Percentiles rank a stretch among this genome's conserved stretches.
Evolutionary conservation across 2,888 invertebrate species (phyloP).

Genomic region (Mesopsocus fuscifrons): DNA sequence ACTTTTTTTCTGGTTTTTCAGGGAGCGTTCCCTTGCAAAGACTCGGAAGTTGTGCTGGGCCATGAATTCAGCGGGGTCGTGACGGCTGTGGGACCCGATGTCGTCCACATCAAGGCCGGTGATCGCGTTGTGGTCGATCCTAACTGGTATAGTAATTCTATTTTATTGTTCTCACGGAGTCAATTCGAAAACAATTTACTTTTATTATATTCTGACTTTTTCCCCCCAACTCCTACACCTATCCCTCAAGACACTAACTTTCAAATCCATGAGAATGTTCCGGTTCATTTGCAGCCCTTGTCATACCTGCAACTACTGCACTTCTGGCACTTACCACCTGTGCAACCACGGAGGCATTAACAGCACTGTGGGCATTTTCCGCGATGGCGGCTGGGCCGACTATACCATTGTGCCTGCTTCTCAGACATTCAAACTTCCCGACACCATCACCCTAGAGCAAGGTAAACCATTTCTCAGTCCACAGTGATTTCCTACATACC

Average conservation of each 20-base stretch:
- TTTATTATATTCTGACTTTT: too few relatives aligned
- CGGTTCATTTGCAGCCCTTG: slow-evolving; percentile 45
- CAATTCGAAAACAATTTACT: too few relatives aligned
- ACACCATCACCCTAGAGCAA: slow-evolving; percentile 34
- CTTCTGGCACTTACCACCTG: slow-evolving; percentile 40
- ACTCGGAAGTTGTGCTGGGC: slow-evolving; percentile 35
- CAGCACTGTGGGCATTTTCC: slow-evolving; percentile 42
- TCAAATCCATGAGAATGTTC: too few relatives aligned
- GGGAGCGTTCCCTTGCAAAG: slow-evolving; percentile 46
- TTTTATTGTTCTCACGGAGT: slow-evolving; percentile 1
- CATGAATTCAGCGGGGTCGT: slow-evolving; percentile 49
- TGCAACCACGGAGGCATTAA: slow-evolving; percentile 39
- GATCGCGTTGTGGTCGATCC: slow-evolving; percentile 50
- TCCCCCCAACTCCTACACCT: too few relatives aligned
- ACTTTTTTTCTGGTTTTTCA: too few relatives aligned
- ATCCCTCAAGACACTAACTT: too few relatives aligned
- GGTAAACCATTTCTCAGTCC: slow-evolving; percentile 25
- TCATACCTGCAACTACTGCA: slow-evolving; percentile 38
- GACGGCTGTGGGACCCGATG: slow-evolving; percentile 33
- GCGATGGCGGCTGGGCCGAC: slow-evolving; percentile 49
- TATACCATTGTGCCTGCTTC: slow-evolving; percentile 37
- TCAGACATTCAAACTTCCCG: slow-evolving; percentile 39
- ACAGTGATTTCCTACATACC: too few relatives aligned
- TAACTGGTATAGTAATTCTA: slow-evolving; percentile 40
- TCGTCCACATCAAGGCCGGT: slow-evolving; percentile 36